phyloP scores from a whole-genome alignment of 2,888 invertebrate genomes.

The Orthosia incerta region DNA sequence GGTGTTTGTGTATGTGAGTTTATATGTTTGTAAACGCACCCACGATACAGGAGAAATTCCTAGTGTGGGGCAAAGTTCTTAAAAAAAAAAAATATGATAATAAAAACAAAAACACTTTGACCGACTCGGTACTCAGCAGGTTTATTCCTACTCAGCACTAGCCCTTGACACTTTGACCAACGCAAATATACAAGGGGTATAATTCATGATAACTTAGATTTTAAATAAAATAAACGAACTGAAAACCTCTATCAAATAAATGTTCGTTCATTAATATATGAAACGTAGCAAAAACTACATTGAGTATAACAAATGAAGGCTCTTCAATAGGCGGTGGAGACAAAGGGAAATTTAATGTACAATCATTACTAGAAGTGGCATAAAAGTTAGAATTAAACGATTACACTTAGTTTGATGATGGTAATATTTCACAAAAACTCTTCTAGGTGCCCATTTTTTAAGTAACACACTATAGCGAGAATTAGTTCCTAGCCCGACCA shows the following conservation, averaged over 20 bases:
- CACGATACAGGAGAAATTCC: too few relatives aligned
- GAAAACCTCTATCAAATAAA: slow-evolving; percentile 22
- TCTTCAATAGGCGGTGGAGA: slow-evolving; percentile 38
- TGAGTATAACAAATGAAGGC: slow-evolving; percentile 36
- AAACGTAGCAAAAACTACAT: slow-evolving; percentile 47
- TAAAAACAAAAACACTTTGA: too few relatives aligned
- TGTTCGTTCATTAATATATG: slow-evolving; percentile 48
- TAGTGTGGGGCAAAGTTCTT: too few relatives aligned
- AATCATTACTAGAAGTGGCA: slow-evolving; percentile 44
- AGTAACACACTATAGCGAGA: slow-evolving; percentile 21
- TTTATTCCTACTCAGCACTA: too few relatives aligned
- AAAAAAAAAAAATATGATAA: too few relatives aligned
- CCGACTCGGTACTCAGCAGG: too few relatives aligned
- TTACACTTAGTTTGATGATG: slow-evolving; percentile 15
- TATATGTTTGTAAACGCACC: too few relatives aligned
- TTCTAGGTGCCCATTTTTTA: not conserved
- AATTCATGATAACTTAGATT: not conserved
- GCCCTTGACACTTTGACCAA: too few relatives aligned
- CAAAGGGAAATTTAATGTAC: slow-evolving; percentile 41
- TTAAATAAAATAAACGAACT: not conserved
- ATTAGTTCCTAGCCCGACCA: slow-evolving; percentile 53
- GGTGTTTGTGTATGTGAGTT: too few relatives aligned
- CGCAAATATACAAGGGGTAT: not conserved
- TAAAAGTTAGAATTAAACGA: slow-evolving; percentile 11
- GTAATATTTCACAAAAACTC: slow-evolving; percentile 3